Conservation (phyloP, 1,140 invertebrate species). For the Bombus confusus region DNA sequence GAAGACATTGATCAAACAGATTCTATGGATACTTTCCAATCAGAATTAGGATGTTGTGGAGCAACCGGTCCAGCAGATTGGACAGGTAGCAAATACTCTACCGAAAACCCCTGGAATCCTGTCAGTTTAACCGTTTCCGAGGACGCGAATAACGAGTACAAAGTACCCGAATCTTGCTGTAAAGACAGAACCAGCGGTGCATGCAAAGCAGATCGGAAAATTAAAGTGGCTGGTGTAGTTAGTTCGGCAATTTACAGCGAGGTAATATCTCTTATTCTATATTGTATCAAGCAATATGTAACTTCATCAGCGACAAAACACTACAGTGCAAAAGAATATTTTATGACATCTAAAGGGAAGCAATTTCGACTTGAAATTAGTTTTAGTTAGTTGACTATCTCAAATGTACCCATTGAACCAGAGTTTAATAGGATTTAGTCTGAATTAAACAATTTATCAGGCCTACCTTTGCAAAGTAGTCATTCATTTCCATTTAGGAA, state of each 20-base stretch:
- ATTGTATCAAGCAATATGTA: neutral
- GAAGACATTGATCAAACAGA: constrained; percentile 84
- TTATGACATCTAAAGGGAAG: neutral
- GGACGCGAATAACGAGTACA: constrained; percentile 76
- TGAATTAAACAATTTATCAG: neutral
- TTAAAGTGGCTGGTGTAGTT: constrained; percentile 81
- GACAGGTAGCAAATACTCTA: constrained; percentile 85
- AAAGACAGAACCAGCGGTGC: constrained; percentile 76
- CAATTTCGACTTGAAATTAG: neutral
- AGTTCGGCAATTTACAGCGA: constrained; percentile 83
- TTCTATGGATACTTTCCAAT: constrained; percentile 88
- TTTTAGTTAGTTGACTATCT: neutral
- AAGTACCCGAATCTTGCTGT: constrained; percentile 86
- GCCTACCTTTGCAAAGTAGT: neutral
- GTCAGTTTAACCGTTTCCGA: constrained; percentile 72
- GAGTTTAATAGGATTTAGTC: neutral
- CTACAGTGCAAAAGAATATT: neutral
- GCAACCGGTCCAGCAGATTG: constrained; percentile 88
- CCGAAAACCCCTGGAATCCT: constrained; percentile 66
- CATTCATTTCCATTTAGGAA: neutral
- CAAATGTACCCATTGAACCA: neutral
- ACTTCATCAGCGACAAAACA: neutral
- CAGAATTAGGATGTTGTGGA: constrained; percentile 88
- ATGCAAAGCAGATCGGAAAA: constrained; percentile 81
- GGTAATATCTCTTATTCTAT: constrained; percentile 74